These are phyloP conservation scores for Drosophila histrio DNA, from an alignment of 2,888 invertebrate species.

Conservation along the genomic window DNA sequence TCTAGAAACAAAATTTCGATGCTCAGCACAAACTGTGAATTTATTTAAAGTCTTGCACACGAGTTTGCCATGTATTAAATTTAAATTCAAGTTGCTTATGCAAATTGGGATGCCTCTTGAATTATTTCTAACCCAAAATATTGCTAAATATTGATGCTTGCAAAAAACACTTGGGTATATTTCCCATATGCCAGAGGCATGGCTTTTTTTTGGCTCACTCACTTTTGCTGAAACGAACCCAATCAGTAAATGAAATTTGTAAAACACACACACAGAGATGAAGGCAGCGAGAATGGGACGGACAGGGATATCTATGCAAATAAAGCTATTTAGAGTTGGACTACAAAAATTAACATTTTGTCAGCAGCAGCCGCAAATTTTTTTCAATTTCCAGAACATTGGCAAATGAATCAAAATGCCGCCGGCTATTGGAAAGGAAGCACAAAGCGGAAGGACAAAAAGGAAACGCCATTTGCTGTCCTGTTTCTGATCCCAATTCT, in stretches of 20 bases:
- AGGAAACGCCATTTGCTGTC: slow-evolving; percentile 8
- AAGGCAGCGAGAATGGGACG: background rate
- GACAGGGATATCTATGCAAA: slow-evolving; percentile 45
- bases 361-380: slow-evolving; percentile 27
- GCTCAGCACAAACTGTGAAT: background rate
- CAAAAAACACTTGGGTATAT: slow-evolving; percentile 29
- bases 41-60: background rate
- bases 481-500: slow-evolving; percentile 1
- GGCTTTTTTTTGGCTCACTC: background rate
- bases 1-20: background rate
- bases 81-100: slow-evolving; percentile 9
- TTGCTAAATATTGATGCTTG: slow-evolving; percentile 3
- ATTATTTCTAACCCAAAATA: background rate
- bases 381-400: slow-evolving; percentile 29
- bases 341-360: slow-evolving; percentile 54
- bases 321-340: slow-evolving; percentile 36
- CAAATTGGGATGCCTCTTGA: slow-evolving; percentile 4
- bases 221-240: slow-evolving; percentile 14
- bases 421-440: background rate
- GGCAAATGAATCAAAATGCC: slow-evolving; percentile 33
- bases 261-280: background rate
- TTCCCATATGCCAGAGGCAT: slow-evolving; percentile 43
- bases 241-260: slow-evolving; percentile 51
- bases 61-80: background rate
- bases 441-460: background rate